These are phyloP conservation scores for Dermolepida albohirtum DNA, from an alignment of 2,888 invertebrate genomes.

Conservation along the genomic window DNA sequence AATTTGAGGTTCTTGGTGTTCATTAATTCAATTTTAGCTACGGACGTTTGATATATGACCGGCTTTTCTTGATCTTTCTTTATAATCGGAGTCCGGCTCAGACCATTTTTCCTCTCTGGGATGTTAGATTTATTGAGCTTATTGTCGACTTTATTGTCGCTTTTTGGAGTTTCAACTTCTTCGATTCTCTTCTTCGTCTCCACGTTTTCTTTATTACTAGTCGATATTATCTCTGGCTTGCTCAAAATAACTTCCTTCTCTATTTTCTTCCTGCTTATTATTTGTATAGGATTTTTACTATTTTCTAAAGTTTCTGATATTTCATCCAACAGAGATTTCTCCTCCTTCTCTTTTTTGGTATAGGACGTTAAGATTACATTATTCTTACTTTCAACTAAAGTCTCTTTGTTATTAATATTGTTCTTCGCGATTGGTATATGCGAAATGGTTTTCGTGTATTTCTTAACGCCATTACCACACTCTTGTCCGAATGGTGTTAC, in stretches of 20 bases:
- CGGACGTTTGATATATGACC: constrained; percentile 69
- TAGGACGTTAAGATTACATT: constrained; percentile 70
- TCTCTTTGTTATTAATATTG: constrained; percentile 53
- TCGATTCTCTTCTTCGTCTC: constrained; percentile 59
- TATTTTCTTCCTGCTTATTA: constrained; percentile 57
- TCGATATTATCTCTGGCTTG: constrained; percentile 46
- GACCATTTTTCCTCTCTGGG: constrained; percentile 56
- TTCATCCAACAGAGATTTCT: constrained; percentile 79
- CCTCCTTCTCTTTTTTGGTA: constrained; percentile 67
- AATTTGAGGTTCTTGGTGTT: constrained; percentile 58
- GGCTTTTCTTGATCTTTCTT: constrained; percentile 75
- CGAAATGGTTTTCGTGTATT: constrained; percentile 54
- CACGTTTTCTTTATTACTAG: constrained; percentile 61
- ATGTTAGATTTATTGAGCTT: constrained; percentile 50
- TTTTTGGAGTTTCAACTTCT: constrained; percentile 51
- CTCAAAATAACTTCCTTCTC: constrained; percentile 56
- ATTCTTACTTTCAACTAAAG: constrained; percentile 63
- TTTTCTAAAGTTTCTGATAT: constrained; percentile 80
- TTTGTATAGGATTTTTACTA: constrained; percentile 68
- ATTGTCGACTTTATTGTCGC: constrained; percentile 57
- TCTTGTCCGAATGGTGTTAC: constrained; percentile 82
- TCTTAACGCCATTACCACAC: constrained; percentile 58
- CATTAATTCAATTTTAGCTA: constrained; percentile 60
- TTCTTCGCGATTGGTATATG: constrained; percentile 57
- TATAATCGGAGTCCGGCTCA: constrained; percentile 73